These are phyloP conservation scores for Saccostrea echinata DNA, from an alignment of 1,140 invertebrate species.

Conservation along the genomic window DNA sequence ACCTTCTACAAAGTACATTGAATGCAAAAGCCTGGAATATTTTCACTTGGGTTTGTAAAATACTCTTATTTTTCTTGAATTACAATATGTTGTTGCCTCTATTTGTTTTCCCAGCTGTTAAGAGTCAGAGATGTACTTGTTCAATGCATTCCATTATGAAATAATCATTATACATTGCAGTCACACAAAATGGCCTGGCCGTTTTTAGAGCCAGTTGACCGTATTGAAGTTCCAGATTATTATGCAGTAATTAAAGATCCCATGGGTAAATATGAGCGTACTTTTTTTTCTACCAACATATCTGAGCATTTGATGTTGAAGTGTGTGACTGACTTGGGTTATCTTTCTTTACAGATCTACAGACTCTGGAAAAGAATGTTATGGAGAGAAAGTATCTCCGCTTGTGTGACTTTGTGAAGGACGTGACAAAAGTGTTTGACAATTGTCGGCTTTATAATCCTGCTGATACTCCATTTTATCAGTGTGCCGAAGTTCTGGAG, in stretches of 20 bases:
- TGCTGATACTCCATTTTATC: constrained; percentile 95
- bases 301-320: no score
- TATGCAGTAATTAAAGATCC: constrained; percentile 98
- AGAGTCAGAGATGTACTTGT: no score
- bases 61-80: neutral
- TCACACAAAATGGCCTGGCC: constrained; percentile 91
- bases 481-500: constrained; percentile 96
- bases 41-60: neutral
- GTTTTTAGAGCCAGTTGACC: constrained; percentile 97
- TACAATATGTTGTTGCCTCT: neutral
- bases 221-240: constrained; percentile 96
- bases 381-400: constrained; percentile 91
- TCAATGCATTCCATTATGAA: no score
- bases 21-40: neutral
- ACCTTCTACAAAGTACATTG: neutral
- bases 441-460: constrained; percentile 99
- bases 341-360: constrained; percentile 88
- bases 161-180: constrained; percentile 63
- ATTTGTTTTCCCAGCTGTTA: no score
- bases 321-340: neutral
- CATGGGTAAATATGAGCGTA: constrained; percentile 89
- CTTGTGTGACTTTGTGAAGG: constrained; percentile 96
- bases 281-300: no score
- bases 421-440: constrained; percentile 99
- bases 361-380: constrained; percentile 94